Evolutionary conservation across 2,797 vertebrate genomes (phyloP).

Genomic region (Enteromius afrohamiltoni): DNA sequence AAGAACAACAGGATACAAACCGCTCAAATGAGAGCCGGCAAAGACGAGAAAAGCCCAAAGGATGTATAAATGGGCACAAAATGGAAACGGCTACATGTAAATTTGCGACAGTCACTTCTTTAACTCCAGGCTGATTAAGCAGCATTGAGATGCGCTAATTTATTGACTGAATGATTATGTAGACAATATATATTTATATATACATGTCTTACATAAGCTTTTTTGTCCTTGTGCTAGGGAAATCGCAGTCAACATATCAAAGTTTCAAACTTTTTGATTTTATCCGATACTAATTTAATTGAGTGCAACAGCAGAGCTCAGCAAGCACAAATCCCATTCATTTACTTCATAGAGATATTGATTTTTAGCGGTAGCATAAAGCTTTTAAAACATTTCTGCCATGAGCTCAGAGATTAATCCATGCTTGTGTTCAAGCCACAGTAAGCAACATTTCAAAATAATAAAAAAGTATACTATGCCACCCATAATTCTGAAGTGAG

Average conservation of each 20-base stretch:
- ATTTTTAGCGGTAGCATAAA: constrained; percentile 11
- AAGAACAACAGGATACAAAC: constrained; percentile 37
- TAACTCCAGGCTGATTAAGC: background rate
- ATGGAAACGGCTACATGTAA: background rate
- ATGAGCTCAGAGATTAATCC: background rate
- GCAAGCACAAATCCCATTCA: background rate
- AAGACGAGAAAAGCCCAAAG: constrained; percentile 20
- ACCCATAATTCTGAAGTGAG: background rate
- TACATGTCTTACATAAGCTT: background rate
- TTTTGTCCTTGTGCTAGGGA: background rate
- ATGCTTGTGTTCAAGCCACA: background rate
- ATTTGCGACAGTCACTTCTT: background rate
- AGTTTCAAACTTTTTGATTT: constrained; percentile 7
- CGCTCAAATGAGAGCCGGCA: constrained; percentile 9
- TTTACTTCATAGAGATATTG: background rate
- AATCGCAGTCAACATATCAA: background rate
- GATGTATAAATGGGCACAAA: constrained; percentile 5
- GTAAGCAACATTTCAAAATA: background rate
- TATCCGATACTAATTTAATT: background rate
- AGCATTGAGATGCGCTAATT: background rate
- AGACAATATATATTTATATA: background rate
- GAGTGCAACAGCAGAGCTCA: constrained; percentile 16
- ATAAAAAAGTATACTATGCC: background rate
- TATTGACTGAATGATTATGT: background rate
- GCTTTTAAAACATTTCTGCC: background rate